Base-by-base conservation (phyloP, 1,140 invertebrate genomes). In the Drosophila cardini region DNA sequence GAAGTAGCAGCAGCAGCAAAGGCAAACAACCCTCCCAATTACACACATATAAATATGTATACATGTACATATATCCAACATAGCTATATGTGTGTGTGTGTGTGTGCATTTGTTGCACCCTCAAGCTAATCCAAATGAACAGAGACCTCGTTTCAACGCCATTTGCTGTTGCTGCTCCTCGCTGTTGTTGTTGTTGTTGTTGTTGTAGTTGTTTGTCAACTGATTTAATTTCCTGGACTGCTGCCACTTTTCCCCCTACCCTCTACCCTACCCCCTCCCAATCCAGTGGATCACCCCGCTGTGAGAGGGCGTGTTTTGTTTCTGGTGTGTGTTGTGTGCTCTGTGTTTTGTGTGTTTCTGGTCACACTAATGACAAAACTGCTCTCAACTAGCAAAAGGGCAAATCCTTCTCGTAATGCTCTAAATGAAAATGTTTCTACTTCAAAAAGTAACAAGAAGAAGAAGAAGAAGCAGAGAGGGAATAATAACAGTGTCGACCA, bases 161-260 rank as follows among this genome's bases (percentile, higher is more conserved):
- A 76, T 72, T 76, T 52, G 68, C 68, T 53, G 52, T 36, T 56
- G 15, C 40, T 15, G 21, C 57, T 83, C 72, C 52, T 63, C 55
- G 57, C 48, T 64, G 61, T 74, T 78, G 55, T 80, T 52, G 11
- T 36, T 45, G 58, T 57, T 56, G 56, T 45, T 62, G 62, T 21
- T 64, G 56, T 10, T 80, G 78, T 63, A 77, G 76, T 77, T 80
- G 63, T 80, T 86, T 87, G 83, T 83, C 83, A 87, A 87, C 84
- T 87, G 83, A 87, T 87, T 87, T 89, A 89, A 87, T 89, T 87
- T 87, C 70, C 83, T 84, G 74, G 65, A 63, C 61, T 61, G 60
- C 50, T 67, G 67, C 68, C 67, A 63, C 65, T 62, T 60, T 58
- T 36, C 46, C 21, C 21, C 11, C 45, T 26, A 26, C 16, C 11